Base-by-base conservation (phyloP, 2,888 invertebrate species). In the Aproaerema taeniolella region DNA sequence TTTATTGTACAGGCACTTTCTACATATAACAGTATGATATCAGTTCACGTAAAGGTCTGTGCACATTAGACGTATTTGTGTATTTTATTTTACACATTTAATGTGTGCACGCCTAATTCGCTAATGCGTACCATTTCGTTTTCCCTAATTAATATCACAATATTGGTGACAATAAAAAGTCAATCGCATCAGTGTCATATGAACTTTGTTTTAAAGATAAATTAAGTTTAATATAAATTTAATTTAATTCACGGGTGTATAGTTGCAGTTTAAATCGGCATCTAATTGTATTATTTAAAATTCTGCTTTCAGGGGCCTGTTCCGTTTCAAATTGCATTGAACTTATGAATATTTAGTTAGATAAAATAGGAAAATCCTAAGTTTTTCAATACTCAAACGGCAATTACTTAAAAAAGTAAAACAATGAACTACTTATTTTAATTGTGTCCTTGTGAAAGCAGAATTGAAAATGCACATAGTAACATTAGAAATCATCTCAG, bases 121-220 rank as follows among this genome's bases (percentile, higher is more conserved):
- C 63, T 53, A 41, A 38, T 39, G 37, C 28, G 30, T 38, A 46
- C 40, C 24, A 44, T 43, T 38, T 50, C 35, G 29, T 47, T 43
- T n/a, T 32, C 42, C 41, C 42, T 44, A 35, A 49, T 46, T 47
- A 46, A 48, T n/a, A n/a, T n/a, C n/a, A n/a, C n/a, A n/a, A 40
- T 48, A 57, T 58, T 57, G 54, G 53, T 67, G 72, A 75, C 71
- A 73, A 68, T 75, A 67, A 72, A 53, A 50, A 64, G 70, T 74
- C 69, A 69, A 70, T 68, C 62, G 61, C 59, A 60, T 66, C 64
- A 61, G 74, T 78, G 75, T 80, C 73, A 76, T 79, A 72, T 62
- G 54, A 61, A n/a, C n/a, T 53, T 67, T 42, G 28, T 26, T 35
- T 35, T 14, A 34, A 34, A n/a, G 24, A 25, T 28, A 55, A 55